Percentiles rank a stretch among this genome's conserved stretches.
phyloP scores from a whole-genome alignment of 2,888 invertebrate genomes.

The Cerceris ruficornis region DNA sequence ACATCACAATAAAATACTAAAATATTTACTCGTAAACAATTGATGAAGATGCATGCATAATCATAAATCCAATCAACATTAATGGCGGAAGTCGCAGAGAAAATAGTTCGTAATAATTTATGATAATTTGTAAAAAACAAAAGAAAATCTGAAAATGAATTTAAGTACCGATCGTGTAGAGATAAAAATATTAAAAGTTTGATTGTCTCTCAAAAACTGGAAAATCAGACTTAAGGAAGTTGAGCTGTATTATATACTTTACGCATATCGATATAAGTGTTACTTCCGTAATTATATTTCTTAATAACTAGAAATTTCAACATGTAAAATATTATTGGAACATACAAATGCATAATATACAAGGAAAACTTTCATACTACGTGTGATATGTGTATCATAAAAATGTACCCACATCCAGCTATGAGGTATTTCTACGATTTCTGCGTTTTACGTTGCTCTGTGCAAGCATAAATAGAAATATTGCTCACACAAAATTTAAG shows the following conservation, averaged over 20 bases:
- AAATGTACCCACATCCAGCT: constrained; percentile 31
- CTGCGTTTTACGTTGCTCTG: constrained; percentile 5
- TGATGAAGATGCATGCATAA: not conserved
- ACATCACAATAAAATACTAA: no score
- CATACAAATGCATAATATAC: constrained; percentile 22
- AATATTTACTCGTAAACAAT: no score
- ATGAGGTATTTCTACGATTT: constrained; percentile 23
- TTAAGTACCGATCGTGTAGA: not conserved
- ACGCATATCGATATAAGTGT: constrained; percentile 15
- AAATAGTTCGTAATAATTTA: not conserved
- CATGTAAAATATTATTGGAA: constrained; percentile 17
- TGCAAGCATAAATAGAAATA: not conserved
- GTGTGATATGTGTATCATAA: constrained; percentile 40
- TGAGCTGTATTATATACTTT: constrained; percentile 21
- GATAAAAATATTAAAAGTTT: constrained; percentile 5
- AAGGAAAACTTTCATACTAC: constrained; percentile 35
- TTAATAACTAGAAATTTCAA: constrained; percentile 10
- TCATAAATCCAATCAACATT: not conserved
- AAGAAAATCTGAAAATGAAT: not conserved
- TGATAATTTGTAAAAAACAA: not conserved
- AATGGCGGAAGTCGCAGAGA: not conserved
- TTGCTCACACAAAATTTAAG: constrained; percentile 9
- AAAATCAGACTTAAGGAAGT: constrained; percentile 38
- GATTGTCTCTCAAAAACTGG: constrained; percentile 3
- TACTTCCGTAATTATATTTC: constrained; percentile 25